Evolutionary conservation across 2,113 vertebrate genomes (phyloP).

Genomic region (Oriolus oriolus): DNA sequence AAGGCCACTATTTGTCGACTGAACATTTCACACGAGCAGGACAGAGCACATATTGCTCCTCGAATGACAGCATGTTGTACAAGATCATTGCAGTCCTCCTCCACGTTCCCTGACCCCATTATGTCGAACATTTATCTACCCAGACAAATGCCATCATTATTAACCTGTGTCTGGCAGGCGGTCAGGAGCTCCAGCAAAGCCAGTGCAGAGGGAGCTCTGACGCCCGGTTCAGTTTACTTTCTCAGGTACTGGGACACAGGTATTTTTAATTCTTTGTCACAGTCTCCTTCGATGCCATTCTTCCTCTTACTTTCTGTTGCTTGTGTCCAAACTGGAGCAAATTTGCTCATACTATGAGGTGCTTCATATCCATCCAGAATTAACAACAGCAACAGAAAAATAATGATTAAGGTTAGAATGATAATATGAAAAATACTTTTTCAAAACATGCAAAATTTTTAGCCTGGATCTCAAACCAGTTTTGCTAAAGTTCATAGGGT

Average conservation of each 20-base stretch:
- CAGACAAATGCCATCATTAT: neutral
- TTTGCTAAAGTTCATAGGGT: neutral
- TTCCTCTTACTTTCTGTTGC: neutral
- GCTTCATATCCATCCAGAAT: neutral
- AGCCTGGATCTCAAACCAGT: neutral
- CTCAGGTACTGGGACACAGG: neutral
- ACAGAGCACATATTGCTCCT: neutral
- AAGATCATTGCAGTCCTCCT: neutral
- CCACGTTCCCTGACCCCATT: neutral
- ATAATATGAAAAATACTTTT: neutral
- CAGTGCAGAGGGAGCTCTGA: neutral
- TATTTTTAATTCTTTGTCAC: neutral
- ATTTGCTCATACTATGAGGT: neutral
- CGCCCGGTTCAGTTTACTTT: neutral
- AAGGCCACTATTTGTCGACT: neutral
- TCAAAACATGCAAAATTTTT: neutral
- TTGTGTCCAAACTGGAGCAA: neutral
- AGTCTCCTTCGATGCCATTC: neutral
- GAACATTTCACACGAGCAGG: neutral
- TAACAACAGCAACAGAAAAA: neutral
- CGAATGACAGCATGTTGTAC: neutral
- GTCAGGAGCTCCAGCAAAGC: neutral
- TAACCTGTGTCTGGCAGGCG: conserved; percentile 11
- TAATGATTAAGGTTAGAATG: neutral
- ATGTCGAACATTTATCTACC: neutral